Percentiles rank a stretch among this genome's conserved stretches.
These are phyloP conservation scores for Drosophila albomicans DNA, from an alignment of 1,140 invertebrate species.

Conservation along the genomic window DNA sequence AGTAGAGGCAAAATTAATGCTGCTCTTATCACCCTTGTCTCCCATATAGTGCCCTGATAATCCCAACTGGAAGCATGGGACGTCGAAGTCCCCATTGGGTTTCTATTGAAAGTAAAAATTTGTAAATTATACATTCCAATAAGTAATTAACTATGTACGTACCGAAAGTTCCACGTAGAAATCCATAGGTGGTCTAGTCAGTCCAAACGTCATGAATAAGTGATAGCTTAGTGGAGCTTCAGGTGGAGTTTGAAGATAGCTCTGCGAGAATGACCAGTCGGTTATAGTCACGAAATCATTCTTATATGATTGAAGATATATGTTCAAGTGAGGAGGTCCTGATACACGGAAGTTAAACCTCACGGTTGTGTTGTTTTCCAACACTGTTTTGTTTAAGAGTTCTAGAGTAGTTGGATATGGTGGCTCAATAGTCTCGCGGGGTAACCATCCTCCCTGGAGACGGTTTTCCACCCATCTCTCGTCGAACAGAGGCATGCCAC, in stretches of 20 bases:
- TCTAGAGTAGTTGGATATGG: constrained; percentile 4
- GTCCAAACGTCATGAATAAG: constrained; percentile 26
- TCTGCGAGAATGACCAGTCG: constrained; percentile 31
- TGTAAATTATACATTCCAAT: constrained; percentile 24
- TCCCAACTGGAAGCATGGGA: constrained; percentile 40
- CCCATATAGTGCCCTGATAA: constrained; percentile 28
- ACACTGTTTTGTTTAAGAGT: constrained; percentile 15
- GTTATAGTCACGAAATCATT: constrained; percentile 27
- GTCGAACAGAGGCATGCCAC: constrained; percentile 90
- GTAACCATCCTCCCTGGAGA: constrained; percentile 41
- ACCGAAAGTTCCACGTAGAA: constrained; percentile 86
- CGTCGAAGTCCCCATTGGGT: constrained; percentile 75
- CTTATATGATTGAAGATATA: constrained; percentile 27
- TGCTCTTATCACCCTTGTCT: constrained; percentile 17
- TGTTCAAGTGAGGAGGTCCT: constrained; percentile 19
- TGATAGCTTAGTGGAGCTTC: constrained; percentile 16
- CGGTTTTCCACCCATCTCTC: constrained; percentile 78
- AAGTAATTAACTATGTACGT: neutral
- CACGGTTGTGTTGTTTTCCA: constrained; percentile 10
- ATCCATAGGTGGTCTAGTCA: constrained; percentile 86
- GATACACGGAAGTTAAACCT: constrained; percentile 18
- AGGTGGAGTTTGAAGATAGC: constrained; percentile 16
- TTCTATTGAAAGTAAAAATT: constrained; percentile 64
- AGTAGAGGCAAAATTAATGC: constrained; percentile 24
- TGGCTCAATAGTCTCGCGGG: constrained; percentile 23